Conservation (phyloP, 2,113 vertebrate species). For the Neotragus pygmaeus region DNA sequence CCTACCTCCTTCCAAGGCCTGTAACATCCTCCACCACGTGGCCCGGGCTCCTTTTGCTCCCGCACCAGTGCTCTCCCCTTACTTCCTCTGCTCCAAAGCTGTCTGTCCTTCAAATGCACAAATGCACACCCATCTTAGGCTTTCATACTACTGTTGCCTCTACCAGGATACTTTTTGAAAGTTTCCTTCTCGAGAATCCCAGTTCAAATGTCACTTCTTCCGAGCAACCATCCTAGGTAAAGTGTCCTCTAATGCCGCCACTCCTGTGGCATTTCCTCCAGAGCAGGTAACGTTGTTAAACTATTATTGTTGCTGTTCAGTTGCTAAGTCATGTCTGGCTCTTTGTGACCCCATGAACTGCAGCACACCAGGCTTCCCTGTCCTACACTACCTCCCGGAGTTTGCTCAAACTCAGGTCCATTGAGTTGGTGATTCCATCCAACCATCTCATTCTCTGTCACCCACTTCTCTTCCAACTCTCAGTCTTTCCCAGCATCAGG, state of each 20-base stretch:
- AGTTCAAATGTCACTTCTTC: neutral
- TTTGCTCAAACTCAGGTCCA: neutral
- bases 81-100: neutral
- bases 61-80: neutral
- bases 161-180: no score
- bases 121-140: neutral
- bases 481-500: neutral
- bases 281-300: neutral
- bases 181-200: neutral
- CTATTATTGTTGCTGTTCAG: neutral
- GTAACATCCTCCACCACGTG: neutral
- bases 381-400: neutral
- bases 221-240: neutral
- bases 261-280: neutral
- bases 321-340: neutral
- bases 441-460: neutral
- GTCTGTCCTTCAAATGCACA: neutral
- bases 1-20: neutral
- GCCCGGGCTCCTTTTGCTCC: neutral
- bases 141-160: neutral
- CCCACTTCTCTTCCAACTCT: neutral
- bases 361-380: neutral
- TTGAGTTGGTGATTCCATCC: neutral
- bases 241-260: accelerated
- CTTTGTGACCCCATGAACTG: neutral